Base-by-base conservation (phyloP, 2,888 invertebrate species). In the Stenolophus ochropezus region DNA sequence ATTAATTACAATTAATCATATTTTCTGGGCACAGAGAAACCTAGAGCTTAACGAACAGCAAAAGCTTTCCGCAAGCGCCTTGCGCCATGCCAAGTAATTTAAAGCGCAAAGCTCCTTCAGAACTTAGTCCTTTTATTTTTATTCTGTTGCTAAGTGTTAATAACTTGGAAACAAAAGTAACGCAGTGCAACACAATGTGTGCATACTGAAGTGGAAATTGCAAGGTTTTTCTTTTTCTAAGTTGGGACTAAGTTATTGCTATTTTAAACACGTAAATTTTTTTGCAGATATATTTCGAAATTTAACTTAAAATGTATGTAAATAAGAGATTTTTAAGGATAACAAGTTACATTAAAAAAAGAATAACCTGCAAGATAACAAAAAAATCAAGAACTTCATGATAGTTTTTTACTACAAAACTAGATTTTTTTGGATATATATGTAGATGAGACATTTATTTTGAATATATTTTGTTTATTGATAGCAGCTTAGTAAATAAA, bases 1-100 rank as follows among this genome's bases (percentile, higher is more conserved):
- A 73, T 73, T 73, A 73, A 21, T 73, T 23, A 73, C 51, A 73
- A 73, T 73, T 73, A 73, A 73, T 73, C 47, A 73, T 49, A 73
- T 49, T 73, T 47, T 23, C 73, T 47, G 21, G 23, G 73, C 65
- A 18, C 33, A 27, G 6, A 5, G 65, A 69, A 27, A 27, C 33
- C 18, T 16, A 0, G 18, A 27, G 20, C 20, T 11, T 27, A 33
- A 33, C 14, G 65, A 11, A 16, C 33, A 23, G 65, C 14, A 23
- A 18, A 56, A 51, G 51, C 51, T 14, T 51, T 16, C 61, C 23
- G 58, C 23, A 58, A 58, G 58, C 65, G 27, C 1, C 65, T 69
- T 69, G 5, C 65, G 27, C 1, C 65, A 33, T 69, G 5, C 65
- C 11, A 27, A 27, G 71, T 73, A 23, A 73, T 73, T 21, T 49